Base-by-base conservation (phyloP, 2,888 invertebrate species). In the Ectropis crepuscularia region DNA sequence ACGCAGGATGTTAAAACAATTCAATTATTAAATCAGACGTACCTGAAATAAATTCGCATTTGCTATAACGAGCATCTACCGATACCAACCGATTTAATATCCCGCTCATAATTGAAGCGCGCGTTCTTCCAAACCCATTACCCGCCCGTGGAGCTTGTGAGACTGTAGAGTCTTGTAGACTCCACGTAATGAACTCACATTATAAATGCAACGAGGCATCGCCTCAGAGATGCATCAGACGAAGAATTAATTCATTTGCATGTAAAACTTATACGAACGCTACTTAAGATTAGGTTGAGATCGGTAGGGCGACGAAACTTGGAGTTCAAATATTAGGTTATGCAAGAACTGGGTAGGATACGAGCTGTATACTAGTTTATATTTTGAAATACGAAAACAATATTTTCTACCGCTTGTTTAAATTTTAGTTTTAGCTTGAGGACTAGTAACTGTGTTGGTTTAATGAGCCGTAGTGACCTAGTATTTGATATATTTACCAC, bases 191-290 rank as follows among this genome's bases (percentile, higher is more conserved):
- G 92, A 92, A 92, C 90, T 83, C 87, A 82, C 88, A 92, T 92
- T 91, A 92, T 92, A 88, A 91, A 92, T 92, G 91, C 91, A 91
- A 88, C 91, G 91, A 90, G 86, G 87, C 90, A 88, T 89, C 88
- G 86, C 82, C 80, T 77, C 71, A 74, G 72, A 82, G 87, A 86
- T 88, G 89, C 88, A 83, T 86, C 83, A 81, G 82, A 82, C 86
- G 90, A 92, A 91, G 91, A 91, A 92, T 91, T 91, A 90, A 91
- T 91, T 91, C 90, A 91, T 92, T 92, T 92, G 88, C 92, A 90
- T 91, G 89, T 89, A 90, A 90, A 90, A 91, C 87, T 90, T 87
- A 83, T 79, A 85, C 83, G 79, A 67, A 74, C 70, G 80, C 85
- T 85, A 76, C 82, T 83, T 85, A 84, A 88, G 88, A 88, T 87